Evolutionary conservation across 2,797 vertebrate genomes (phyloP).

Genomic region (Notoglanidium macrostoma): DNA sequence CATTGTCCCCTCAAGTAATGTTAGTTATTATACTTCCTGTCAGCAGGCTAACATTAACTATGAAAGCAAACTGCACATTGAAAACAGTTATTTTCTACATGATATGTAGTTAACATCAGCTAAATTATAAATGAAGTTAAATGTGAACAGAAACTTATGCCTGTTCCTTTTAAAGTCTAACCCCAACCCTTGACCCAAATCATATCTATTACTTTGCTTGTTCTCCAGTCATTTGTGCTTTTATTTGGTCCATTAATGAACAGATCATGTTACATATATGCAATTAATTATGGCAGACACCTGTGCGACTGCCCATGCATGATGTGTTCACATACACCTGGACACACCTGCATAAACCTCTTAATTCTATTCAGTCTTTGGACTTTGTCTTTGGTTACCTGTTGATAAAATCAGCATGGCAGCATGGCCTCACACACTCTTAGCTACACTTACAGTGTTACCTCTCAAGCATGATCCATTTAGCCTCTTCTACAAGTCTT

Average conservation of each 20-base stretch:
- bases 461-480: conserved; percentile 12
- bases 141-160: neutral
- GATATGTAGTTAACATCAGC: neutral
- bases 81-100: neutral
- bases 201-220: neutral
- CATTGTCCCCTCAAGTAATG: neutral
- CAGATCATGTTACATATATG: neutral
- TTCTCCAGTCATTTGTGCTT: neutral
- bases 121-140: neutral
- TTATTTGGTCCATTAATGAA: neutral
- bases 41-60: neutral
- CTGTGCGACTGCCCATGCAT: no score
- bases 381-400: neutral
- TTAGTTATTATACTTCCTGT: neutral
- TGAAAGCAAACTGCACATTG: neutral
- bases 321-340: neutral
- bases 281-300: neutral
- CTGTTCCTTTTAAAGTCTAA: neutral
- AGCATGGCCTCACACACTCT: neutral
- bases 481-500: conserved; percentile 30
- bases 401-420: neutral
- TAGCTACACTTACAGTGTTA: neutral
- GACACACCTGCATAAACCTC: neutral
- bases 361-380: neutral
- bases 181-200: neutral